A percentile compares a stretch with the other conserved stretches of the same genome.
phyloP scores from a whole-genome alignment of 2,797 vertebrate species.

The Myripristis jacobus region DNA sequence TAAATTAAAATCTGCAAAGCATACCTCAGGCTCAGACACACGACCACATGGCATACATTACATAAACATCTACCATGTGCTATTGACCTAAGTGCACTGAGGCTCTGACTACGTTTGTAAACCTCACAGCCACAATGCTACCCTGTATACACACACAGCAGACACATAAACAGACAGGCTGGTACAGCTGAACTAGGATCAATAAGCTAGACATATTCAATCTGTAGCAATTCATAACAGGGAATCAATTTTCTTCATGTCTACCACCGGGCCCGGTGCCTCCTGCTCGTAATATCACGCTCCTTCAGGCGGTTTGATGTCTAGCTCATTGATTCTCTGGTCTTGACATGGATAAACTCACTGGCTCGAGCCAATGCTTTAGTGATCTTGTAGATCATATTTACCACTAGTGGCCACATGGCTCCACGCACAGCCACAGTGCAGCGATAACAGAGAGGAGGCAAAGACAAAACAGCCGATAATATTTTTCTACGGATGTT shows the following conservation, averaged over 20 bases:
- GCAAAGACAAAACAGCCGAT: slow-evolving; percentile 13
- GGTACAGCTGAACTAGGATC: slow-evolving; percentile 11
- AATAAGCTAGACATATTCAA: neutral
- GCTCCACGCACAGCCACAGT: neutral
- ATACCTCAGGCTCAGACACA: slow-evolving; percentile 7
- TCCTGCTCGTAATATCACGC: neutral
- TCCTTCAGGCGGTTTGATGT: neutral
- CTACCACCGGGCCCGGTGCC: neutral
- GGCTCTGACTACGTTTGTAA: slow-evolving; percentile 25
- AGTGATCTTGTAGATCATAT: slow-evolving; percentile 10
- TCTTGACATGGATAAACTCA: slow-evolving; percentile 6
- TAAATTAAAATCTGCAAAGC: neutral
- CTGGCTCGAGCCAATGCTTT: slow-evolving; percentile 15
- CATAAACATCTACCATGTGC: slow-evolving; percentile 18
- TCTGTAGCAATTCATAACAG: neutral
- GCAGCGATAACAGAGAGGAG: slow-evolving; percentile 5
- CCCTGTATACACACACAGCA: slow-evolving; percentile 44
- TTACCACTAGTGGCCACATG: neutral
- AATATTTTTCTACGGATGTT: slow-evolving; percentile 35
- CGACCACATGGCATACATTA: neutral
- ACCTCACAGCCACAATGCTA: slow-evolving; percentile 31
- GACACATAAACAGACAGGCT: slow-evolving; percentile 9
- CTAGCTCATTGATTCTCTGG: slow-evolving; percentile 5
- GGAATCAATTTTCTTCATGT: neutral
- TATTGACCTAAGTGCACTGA: slow-evolving; percentile 32